phyloP scores from a whole-genome alignment of 1,140 invertebrate genomes.

The Homarus americanus region DNA sequence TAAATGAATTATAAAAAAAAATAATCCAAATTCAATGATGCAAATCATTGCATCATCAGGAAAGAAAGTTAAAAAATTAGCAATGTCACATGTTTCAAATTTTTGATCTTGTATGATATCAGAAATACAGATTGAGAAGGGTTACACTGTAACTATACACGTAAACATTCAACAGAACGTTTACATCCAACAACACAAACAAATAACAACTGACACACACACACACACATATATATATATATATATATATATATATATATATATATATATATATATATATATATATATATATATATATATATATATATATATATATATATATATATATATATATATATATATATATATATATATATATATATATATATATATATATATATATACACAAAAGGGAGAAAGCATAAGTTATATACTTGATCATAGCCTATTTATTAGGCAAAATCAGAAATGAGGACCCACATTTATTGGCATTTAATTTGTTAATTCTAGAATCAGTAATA shows the following conservation, averaged over 20 bases:
- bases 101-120: background rate
- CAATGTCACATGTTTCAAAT: background rate
- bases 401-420: background rate
- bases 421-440: conserved; percentile 12
- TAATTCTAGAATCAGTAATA: background rate
- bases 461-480: background rate
- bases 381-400: background rate
- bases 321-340: background rate
- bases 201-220: background rate
- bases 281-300: background rate
- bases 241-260: background rate
- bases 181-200: conserved; percentile 5
- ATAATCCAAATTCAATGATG: too few relatives aligned
- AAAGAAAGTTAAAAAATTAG: too few relatives aligned
- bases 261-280: background rate
- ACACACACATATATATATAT: background rate
- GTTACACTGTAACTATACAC: background rate
- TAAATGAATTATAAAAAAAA: too few relatives aligned
- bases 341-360: background rate
- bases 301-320: background rate
- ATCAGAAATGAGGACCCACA: background rate
- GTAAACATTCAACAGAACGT: background rate
- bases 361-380: background rate
- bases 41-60: too few relatives aligned
- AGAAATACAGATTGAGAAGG: conserved; percentile 7